These are phyloP conservation scores for Orthosia gracilis DNA, from an alignment of 2,888 invertebrate genomes.

Conservation along the genomic window DNA sequence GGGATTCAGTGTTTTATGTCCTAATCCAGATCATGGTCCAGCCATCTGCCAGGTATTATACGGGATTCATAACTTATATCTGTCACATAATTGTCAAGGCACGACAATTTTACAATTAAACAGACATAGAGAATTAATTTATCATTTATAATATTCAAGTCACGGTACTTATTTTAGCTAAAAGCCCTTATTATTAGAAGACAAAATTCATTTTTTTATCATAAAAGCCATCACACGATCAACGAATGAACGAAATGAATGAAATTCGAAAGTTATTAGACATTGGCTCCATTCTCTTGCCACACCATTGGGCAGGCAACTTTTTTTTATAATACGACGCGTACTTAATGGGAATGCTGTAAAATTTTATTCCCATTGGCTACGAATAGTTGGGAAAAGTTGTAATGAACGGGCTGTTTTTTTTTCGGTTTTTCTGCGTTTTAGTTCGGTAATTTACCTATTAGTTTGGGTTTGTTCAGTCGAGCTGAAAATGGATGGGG, in stretches of 20 bases:
- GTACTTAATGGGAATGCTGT: conserved; percentile 34
- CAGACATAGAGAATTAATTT: too few relatives aligned
- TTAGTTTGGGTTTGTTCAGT: conserved; percentile 9
- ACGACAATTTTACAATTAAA: too few relatives aligned
- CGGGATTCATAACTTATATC: too few relatives aligned
- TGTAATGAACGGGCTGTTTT: conserved; percentile 39
- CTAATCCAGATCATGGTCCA: too few relatives aligned
- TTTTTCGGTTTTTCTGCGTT: conserved; percentile 15
- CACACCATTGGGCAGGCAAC: conserved; percentile 32
- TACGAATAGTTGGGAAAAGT: conserved; percentile 34
- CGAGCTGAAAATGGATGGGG: neutral
- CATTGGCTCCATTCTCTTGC: conserved; percentile 32
- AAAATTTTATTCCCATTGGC: conserved; percentile 52
- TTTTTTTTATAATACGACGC: conserved; percentile 36
- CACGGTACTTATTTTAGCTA: neutral
- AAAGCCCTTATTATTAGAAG: neutral
- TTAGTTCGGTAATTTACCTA: conserved; percentile 5
- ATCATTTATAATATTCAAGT: neutral
- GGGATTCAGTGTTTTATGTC: too few relatives aligned
- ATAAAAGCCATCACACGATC: conserved; percentile 27
- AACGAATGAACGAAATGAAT: conserved; percentile 37
- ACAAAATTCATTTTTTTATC: conserved; percentile 16
- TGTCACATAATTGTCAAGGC: too few relatives aligned
- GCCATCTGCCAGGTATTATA: too few relatives aligned
- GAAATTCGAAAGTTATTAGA: conserved; percentile 29